Percentiles rank a stretch among this genome's conserved stretches.
These are phyloP conservation scores for Hippocampus zosterae DNA, from an alignment of 2,113 vertebrate genomes.

Conservation along the genomic window DNA sequence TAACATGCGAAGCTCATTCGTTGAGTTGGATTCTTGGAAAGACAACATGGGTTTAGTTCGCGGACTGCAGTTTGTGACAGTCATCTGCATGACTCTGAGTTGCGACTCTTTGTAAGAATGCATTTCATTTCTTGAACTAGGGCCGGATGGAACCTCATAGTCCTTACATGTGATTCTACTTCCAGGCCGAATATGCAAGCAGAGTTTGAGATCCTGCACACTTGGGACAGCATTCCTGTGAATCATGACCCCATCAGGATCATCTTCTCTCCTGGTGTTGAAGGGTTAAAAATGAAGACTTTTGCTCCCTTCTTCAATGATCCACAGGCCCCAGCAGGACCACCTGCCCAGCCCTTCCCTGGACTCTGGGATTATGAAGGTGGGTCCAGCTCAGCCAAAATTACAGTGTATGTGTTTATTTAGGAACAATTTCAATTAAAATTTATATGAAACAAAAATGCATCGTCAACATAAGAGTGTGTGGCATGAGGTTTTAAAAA, in stretches of 20 bases:
- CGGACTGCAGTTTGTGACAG: constrained; percentile 25
- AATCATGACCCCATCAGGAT: constrained; percentile 74
- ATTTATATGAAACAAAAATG: neutral
- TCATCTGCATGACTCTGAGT: constrained; percentile 24
- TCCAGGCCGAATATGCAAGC: constrained; percentile 63
- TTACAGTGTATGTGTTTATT: neutral
- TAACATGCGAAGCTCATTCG: neutral
- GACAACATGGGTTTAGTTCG: constrained; percentile 32
- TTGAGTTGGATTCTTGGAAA: neutral
- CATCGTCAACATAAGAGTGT: neutral
- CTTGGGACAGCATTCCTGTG: constrained; percentile 80
- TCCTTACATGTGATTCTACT: neutral
- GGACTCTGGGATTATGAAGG: constrained; percentile 90
- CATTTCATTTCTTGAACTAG: neutral
- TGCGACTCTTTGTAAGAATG: constrained; percentile 43
- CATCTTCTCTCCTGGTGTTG: constrained; percentile 63
- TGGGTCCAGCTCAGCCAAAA: constrained; percentile 31
- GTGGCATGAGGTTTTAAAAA: too few relatives aligned
- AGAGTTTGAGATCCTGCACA: constrained; percentile 79
- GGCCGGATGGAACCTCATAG: neutral
- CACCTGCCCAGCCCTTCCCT: constrained; percentile 76
- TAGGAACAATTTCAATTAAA: neutral
- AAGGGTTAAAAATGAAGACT: constrained; percentile 77
- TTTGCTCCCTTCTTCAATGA: constrained; percentile 85
- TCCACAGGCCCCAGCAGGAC: constrained; percentile 75